Evolutionary conservation across 2,113 vertebrate species (phyloP).

Genomic region (Ondatra zibethicus): DNA sequence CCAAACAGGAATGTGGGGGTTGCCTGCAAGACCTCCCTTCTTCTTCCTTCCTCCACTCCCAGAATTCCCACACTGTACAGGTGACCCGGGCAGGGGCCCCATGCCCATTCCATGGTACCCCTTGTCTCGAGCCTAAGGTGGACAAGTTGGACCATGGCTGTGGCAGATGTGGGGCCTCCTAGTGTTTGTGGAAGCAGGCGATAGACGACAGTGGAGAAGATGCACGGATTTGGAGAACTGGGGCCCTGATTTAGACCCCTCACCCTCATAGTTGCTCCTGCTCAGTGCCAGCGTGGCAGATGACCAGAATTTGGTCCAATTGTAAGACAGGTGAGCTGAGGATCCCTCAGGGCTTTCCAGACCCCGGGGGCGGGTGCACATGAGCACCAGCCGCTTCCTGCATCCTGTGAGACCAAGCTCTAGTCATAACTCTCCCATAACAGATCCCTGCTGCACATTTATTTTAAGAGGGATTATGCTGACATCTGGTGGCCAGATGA

Average conservation of each 20-base stretch:
- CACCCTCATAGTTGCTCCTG: neutral
- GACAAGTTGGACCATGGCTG: neutral
- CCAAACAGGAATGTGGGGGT: fast-evolving
- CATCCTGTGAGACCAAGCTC: neutral
- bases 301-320: neutral
- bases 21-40: fast-evolving
- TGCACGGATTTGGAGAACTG: neutral
- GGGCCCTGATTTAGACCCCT: neutral
- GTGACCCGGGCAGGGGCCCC: neutral
- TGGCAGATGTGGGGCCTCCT: neutral
- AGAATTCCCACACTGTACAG: neutral
- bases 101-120: neutral
- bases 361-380: neutral
- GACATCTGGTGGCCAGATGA: constrained; percentile 86
- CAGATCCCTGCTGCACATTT: neutral
- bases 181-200: no score
- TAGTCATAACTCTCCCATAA: neutral
- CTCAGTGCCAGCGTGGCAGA: neutral
- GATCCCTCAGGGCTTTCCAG: neutral
- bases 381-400: neutral
- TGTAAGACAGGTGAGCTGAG: neutral
- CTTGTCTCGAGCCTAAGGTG: neutral
- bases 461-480: constrained; percentile 82
- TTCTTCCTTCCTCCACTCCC: neutral
- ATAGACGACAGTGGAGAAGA: no score